Evolutionary conservation across 2,113 vertebrate genomes (phyloP), one percentile per base, ranked within the genome.

Genomic region (Pluvianellus socialis): DNA sequence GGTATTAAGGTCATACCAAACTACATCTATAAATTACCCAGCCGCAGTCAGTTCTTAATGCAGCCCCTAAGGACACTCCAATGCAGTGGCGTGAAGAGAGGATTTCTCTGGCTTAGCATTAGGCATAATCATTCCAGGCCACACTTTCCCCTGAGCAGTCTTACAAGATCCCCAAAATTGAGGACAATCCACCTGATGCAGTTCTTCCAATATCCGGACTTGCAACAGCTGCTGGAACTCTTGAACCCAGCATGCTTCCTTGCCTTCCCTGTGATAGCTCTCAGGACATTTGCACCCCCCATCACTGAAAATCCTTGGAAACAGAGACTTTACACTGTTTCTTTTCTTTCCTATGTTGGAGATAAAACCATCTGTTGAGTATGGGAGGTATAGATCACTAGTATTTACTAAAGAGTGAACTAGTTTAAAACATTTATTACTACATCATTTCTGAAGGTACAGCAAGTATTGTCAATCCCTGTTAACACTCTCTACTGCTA

Each of bases 1-100:
- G 70, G 88, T 95, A 96, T 97, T 97, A 94, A 95, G 96, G 97
- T 97, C 94, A 97, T 58, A 93, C 92, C 92, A 92, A 94, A 87
- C 92, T 85, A 74, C 91, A 91, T 95, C 86, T 95, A 92, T 94
- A 97, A 97, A 95, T 92, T 91, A 94, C 89, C 53, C 81, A 96
- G 58, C 32, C 77, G 91, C 65, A 94, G 62, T 45, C 70, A 87
- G 86, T 94, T 91, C 92, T 85, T 96, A 96, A 91, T 76, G 67
- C 66, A 90, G 77, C 80, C 95, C 95, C 93, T 93, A 82, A 96
- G 94, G 96, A 96, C 67, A 88, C 66, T 93, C 74, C 50, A 75
- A 87, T 96, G 93, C 93, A 94, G 84, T 50, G 74, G 84, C 0
- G 5, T 91, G 92, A 93, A 96, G 93, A 95, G 71, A 95, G 88